Evolutionary conservation across 1,140 invertebrate species (phyloP).

Genomic region (Bombus impatiens): DNA sequence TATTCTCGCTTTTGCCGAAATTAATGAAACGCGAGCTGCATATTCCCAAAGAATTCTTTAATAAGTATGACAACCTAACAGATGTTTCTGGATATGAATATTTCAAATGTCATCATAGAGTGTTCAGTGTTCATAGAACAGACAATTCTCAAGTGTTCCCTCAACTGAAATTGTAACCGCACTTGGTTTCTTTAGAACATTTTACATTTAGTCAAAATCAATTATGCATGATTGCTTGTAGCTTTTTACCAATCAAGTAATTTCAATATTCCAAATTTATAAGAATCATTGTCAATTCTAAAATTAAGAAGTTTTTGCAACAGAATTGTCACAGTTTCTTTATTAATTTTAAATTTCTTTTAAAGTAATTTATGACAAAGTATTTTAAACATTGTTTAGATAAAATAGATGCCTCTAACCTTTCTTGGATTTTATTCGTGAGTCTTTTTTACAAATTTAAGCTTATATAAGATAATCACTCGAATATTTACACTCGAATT

Average conservation of each 20-base stretch:
- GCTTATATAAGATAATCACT: too few relatives aligned
- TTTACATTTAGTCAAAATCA: background rate
- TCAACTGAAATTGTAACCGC: background rate
- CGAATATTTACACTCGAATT: too few relatives aligned
- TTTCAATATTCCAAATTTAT: background rate
- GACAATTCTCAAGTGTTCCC: background rate
- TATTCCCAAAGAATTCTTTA: constrained; percentile 40
- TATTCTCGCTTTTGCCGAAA: constrained; percentile 38
- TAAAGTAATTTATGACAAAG: background rate
- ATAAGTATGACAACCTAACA: constrained; percentile 36
- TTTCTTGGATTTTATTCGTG: too few relatives aligned
- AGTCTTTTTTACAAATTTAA: too few relatives aligned
- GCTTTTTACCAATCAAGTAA: too few relatives aligned
- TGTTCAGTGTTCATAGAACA: background rate
- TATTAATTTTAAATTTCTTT: background rate
- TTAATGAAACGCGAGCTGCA: constrained; percentile 57
- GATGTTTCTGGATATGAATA: constrained; percentile 44
- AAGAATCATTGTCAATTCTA: background rate
- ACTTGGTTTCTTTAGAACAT: background rate
- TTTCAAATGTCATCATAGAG: background rate
- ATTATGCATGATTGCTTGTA: background rate
- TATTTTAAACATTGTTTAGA: too few relatives aligned
- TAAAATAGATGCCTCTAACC: too few relatives aligned
- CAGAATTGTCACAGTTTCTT: too few relatives aligned
- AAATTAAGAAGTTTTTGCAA: background rate